phyloP scores from a whole-genome alignment of 30 jellyfish, hydroid and myxozoan species.

The Pseudorhiza aurosa region DNA sequence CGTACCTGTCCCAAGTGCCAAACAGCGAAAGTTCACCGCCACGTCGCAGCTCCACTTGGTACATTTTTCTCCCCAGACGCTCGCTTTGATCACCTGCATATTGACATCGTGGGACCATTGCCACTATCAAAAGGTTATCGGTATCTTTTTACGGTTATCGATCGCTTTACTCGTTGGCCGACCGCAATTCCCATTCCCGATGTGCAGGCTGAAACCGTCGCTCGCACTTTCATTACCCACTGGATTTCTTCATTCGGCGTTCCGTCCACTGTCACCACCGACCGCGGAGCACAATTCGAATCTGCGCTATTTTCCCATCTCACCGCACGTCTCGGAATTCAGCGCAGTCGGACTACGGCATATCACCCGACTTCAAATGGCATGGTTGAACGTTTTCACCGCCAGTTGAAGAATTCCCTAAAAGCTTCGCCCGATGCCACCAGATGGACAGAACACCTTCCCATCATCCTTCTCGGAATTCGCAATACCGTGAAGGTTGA shows the following conservation, averaged over 20 bases:
- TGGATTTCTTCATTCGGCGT: constrained; percentile 62
- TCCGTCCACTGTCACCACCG: too few species aligned
- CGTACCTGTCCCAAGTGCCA: constrained; percentile 44
- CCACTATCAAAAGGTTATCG: constrained; percentile 20
- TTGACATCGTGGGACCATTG: too few species aligned
- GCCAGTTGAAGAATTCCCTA: constrained; percentile 27
- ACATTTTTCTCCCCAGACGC: constrained; percentile 31
- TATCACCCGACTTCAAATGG: constrained; percentile 76
- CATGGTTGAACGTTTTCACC: constrained; percentile 53
- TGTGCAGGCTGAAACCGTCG: constrained; percentile 37
- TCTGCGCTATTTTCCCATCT: constrained; percentile 16
- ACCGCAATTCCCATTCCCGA: constrained; percentile 46
- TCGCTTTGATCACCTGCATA: constrained; percentile 45
- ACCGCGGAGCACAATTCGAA: too few species aligned
- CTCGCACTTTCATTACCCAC: constrained; percentile 13
- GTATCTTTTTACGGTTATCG: constrained; percentile 36
- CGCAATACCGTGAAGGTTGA: constrained; percentile 42
- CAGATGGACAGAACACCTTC: constrained; percentile 46
- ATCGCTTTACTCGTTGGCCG: constrained; percentile 72
- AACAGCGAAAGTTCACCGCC: constrained; percentile 35
- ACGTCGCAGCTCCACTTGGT: constrained; percentile 23
- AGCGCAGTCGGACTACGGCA: constrained; percentile 26
- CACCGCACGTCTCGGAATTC: constrained; percentile 9
- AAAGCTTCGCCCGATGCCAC: too few species aligned
- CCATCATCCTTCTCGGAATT: constrained; percentile 40